phyloP scores from a whole-genome alignment of 2,113 vertebrate genomes.

The Aphyosemion australe region DNA sequence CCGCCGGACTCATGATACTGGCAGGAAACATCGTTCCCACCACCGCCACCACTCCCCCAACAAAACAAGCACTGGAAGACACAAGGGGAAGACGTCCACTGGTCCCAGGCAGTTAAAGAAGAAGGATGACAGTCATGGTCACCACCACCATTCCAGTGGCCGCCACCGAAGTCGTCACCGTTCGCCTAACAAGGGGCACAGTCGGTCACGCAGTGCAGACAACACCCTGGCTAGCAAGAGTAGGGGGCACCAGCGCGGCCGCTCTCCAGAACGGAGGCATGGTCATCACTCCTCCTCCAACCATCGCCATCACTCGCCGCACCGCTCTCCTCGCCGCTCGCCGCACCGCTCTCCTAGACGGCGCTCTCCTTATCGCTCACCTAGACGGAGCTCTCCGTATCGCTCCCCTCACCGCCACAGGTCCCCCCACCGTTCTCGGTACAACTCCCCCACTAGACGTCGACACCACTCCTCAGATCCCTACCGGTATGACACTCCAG shows the following conservation, averaged over 20 bases:
- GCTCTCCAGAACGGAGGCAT: conserved; percentile 81
- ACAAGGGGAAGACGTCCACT: conserved; percentile 49
- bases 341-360: conserved; percentile 80
- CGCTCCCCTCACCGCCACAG: conserved; percentile 77
- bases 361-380: conserved; percentile 74
- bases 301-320: conserved; percentile 70
- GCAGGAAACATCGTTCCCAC: conserved; percentile 84
- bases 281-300: conserved; percentile 58
- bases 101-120: conserved; percentile 36
- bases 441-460: conserved; percentile 82
- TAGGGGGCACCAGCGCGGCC: conserved; percentile 71
- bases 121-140: conserved; percentile 66
- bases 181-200: conserved; percentile 82
- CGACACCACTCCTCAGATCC: conserved; percentile 65
- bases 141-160: conserved; percentile 72
- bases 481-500: conserved; percentile 72
- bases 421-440: conserved; percentile 79
- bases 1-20: conserved; percentile 80
- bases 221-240: conserved; percentile 83
- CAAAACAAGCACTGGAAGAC: conserved; percentile 69
- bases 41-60: conserved; percentile 83
- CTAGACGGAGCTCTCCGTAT: conserved; percentile 53
- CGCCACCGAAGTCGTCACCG: conserved; percentile 70
- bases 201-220: conserved; percentile 86
- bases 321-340: conserved; percentile 71